Percentiles rank a stretch among this genome's conserved stretches.
Conservation (phyloP, 2,797 vertebrate genomes). For the Aselliscus stoliczkanus region DNA sequence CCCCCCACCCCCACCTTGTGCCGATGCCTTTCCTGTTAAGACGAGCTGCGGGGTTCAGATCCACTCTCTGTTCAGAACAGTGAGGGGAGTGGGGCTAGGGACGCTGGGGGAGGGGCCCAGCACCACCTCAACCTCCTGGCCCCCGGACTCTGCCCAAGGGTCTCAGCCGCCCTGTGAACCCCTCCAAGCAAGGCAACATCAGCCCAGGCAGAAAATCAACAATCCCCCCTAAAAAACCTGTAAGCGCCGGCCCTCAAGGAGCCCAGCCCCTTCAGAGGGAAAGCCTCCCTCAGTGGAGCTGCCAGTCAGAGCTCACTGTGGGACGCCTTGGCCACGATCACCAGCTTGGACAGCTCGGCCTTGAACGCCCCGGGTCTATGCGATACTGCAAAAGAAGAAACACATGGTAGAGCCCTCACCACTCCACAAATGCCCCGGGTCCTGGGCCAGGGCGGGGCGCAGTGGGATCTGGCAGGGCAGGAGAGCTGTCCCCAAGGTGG, state of each 20-base stretch:
- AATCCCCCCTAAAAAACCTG: background rate
- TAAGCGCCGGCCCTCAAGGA: rapidly evolving
- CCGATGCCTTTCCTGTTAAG: background rate
- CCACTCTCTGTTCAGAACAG: background rate
- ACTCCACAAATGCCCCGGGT: rapidly evolving
- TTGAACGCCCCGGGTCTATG: conserved; percentile 92
- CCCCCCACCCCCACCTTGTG: conserved; percentile 37
- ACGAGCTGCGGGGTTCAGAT: conserved; percentile 14
- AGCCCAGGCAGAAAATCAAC: background rate
- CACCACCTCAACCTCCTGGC: background rate
- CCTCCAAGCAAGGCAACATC: background rate
- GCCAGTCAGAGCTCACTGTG: conserved; percentile 89
- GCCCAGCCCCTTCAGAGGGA: rapidly evolving
- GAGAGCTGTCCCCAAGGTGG: background rate
- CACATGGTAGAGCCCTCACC: background rate
- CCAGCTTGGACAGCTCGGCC: conserved; percentile 92
- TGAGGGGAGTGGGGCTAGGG: background rate
- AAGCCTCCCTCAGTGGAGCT: rapidly evolving
- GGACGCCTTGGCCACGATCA: conserved; percentile 84
- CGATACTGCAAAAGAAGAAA: conserved; percentile 83
- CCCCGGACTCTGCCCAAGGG: background rate
- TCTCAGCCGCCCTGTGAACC: background rate
- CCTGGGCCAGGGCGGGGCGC: background rate
- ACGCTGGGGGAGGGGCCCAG: background rate
- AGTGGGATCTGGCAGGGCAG: background rate